These are phyloP conservation scores for Entomyzon cyanotis DNA, from an alignment of 2,113 vertebrate species.

Conservation along the genomic window DNA sequence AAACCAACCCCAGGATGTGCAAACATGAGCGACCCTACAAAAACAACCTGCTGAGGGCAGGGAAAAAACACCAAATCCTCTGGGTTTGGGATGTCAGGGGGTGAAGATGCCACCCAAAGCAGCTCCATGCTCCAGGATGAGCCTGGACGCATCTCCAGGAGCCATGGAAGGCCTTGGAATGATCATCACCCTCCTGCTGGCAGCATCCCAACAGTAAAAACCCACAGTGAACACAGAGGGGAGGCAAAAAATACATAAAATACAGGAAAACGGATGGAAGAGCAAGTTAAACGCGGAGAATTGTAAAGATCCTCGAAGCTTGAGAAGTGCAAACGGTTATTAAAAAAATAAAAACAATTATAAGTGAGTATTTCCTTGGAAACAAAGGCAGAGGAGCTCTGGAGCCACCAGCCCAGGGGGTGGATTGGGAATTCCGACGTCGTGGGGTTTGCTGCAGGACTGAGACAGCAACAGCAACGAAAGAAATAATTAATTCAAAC, in stretches of 20 bases:
- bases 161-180: neutral
- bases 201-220: neutral
- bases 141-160: neutral
- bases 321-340: neutral
- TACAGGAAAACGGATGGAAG: rapidly evolving
- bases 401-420: neutral
- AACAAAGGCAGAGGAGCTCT: neutral
- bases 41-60: neutral
- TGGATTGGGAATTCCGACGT: rapidly evolving
- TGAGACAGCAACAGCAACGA: neutral
- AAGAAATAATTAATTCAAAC: neutral
- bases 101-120: neutral
- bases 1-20: rapidly evolving
- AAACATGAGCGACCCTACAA: neutral
- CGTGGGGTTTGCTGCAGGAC: neutral
- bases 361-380: neutral
- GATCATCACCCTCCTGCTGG: neutral
- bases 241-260: neutral
- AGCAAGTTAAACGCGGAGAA: neutral
- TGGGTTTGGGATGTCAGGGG: rapidly evolving
- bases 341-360: neutral
- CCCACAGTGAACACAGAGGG: too few species aligned
- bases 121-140: neutral
- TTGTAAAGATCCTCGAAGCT: neutral
- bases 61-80: neutral